Percentiles rank a stretch among this genome's conserved stretches.
These are phyloP conservation scores for Iphiclides podalirius DNA, from an alignment of 2,888 invertebrate species.

Conservation along the genomic window DNA sequence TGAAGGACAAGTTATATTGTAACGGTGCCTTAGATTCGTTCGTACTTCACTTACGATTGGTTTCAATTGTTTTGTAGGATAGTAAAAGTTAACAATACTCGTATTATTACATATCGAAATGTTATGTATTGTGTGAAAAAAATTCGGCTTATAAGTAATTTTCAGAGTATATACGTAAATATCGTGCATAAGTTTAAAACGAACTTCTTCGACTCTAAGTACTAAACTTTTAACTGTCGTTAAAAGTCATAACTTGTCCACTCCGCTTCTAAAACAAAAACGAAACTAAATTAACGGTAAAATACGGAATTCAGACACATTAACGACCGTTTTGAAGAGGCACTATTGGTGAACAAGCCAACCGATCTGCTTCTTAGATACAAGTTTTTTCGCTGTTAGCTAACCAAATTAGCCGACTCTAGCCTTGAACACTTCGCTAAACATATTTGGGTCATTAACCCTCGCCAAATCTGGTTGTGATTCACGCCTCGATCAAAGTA, in stretches of 20 bases:
- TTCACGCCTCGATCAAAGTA: conserved; percentile 75
- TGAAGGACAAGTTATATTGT: neutral
- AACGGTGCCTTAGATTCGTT: too few relatives aligned
- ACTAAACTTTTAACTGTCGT: too few relatives aligned
- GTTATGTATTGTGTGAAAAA: too few relatives aligned
- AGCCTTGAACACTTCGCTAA: conserved; percentile 76
- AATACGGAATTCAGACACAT: conserved; percentile 31
- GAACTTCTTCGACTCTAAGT: too few relatives aligned
- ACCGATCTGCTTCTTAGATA: conserved; percentile 52
- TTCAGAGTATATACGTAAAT: too few relatives aligned
- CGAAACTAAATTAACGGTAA: conserved; percentile 59
- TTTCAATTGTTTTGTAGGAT: too few relatives aligned
- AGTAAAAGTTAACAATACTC: too few relatives aligned
- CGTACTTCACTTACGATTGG: too few relatives aligned
- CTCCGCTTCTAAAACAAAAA: neutral
- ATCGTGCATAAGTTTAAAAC: too few relatives aligned
- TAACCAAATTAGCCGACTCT: conserved; percentile 63
- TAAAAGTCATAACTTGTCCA: too few relatives aligned
- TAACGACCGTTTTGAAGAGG: conserved; percentile 10
- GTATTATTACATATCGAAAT: too few relatives aligned
- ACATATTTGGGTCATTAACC: conserved; percentile 79
- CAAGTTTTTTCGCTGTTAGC: conserved; percentile 59
- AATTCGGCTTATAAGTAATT: too few relatives aligned
- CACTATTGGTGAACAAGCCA: conserved; percentile 46
- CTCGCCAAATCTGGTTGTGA: conserved; percentile 76